phyloP scores from a whole-genome alignment of 2,888 invertebrate genomes.

The Taphrorychus bicolor region DNA sequence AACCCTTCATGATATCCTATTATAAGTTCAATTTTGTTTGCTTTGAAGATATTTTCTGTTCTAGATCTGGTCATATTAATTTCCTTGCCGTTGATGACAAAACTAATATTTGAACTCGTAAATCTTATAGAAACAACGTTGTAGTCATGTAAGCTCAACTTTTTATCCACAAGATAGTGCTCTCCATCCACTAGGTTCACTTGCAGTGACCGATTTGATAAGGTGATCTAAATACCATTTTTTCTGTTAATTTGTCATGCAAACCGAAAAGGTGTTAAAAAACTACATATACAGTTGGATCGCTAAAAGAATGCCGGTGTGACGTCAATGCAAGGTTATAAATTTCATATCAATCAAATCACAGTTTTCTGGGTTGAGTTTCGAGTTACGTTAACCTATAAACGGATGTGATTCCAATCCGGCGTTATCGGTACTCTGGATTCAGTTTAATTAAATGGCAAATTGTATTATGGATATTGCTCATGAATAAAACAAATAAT shows the following conservation, averaged over 20 bases:
- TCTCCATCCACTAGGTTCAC: constrained; percentile 31
- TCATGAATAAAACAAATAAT: too few species aligned
- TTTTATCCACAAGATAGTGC: constrained; percentile 23
- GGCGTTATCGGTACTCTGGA: too few species aligned
- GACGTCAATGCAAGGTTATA: too few species aligned
- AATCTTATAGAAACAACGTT: constrained; percentile 39
- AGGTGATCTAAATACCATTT: constrained; percentile 7
- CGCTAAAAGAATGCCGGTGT: too few species aligned
- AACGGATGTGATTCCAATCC: too few species aligned
- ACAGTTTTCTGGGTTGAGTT: too few species aligned
- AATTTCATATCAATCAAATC: too few species aligned
- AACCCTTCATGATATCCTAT: constrained; percentile 35
- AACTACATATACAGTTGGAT: too few species aligned
- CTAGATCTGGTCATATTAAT: constrained; percentile 23
- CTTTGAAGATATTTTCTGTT: constrained; percentile 15
- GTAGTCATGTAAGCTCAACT: constrained; percentile 34
- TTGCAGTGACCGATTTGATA: constrained; percentile 29
- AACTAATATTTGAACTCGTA: constrained; percentile 35
- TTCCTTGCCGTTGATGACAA: constrained; percentile 39
- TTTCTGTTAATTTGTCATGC: neutral
- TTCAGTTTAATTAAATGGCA: too few species aligned
- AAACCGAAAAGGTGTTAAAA: neutral
- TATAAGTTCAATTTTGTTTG: constrained; percentile 18
- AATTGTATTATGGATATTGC: too few species aligned
- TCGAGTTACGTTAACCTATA: too few species aligned